phyloP scores from a whole-genome alignment of 2,888 invertebrate genomes.

The Crematogaster levior region DNA sequence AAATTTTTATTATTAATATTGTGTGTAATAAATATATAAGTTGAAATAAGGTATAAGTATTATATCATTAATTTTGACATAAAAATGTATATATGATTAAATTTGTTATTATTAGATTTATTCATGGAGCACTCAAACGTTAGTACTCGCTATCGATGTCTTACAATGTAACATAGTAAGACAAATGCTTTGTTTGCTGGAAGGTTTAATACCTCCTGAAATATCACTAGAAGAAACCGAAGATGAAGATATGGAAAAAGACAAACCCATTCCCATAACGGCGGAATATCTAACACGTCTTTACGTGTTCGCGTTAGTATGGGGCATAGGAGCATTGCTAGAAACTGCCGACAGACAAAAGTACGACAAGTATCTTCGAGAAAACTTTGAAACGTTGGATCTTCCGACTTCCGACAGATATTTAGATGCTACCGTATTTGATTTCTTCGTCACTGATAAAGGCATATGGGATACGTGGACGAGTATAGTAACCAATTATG shows the following conservation, averaged over 20 bases:
- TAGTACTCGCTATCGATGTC: slow-evolving; percentile 93
- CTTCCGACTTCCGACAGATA: slow-evolving; percentile 90
- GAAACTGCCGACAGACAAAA: slow-evolving; percentile 93
- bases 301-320: slow-evolving; percentile 95
- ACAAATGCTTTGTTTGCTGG: slow-evolving; percentile 93
- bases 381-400: slow-evolving; percentile 89
- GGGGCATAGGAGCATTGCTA: slow-evolving; percentile 96
- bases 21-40: too few relatives aligned
- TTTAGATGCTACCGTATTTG: slow-evolving; percentile 92
- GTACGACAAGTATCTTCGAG: slow-evolving; percentile 90
- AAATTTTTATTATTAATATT: neutral
- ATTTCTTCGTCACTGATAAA: slow-evolving; percentile 93
- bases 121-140: slow-evolving; percentile 94
- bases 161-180: slow-evolving; percentile 96
- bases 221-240: slow-evolving; percentile 87
- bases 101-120: slow-evolving; percentile 88
- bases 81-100: neutral
- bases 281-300: slow-evolving; percentile 93
- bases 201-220: slow-evolving; percentile 94
- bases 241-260: slow-evolving; percentile 83
- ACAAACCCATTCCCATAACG: slow-evolving; percentile 87
- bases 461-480: slow-evolving; percentile 97
- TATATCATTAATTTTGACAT: neutral
- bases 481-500: slow-evolving; percentile 93
- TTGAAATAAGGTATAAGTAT: neutral